phyloP scores from a whole-genome alignment of 2,888 invertebrate genomes.

The Cremastobaeus sp. region DNA sequence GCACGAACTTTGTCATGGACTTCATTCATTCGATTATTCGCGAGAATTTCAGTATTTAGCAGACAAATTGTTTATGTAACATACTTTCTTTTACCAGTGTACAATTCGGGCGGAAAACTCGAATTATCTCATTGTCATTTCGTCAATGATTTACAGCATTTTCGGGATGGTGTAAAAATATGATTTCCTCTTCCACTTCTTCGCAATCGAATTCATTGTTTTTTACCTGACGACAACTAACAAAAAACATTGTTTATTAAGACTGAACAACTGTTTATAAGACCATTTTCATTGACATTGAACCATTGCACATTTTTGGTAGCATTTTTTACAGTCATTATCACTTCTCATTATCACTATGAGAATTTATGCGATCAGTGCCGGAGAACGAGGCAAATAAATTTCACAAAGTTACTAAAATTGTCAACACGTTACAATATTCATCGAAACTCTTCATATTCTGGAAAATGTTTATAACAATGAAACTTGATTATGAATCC shows the following conservation, averaged over 20 bases:
- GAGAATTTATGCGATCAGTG: conserved; percentile 36
- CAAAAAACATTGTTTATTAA: conserved; percentile 50
- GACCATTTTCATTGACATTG: conserved; percentile 23
- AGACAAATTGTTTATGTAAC: conserved; percentile 25
- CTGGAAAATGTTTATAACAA: conserved; percentile 9
- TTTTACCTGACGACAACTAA: conserved; percentile 4
- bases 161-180: too few relatives aligned
- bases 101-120: too few relatives aligned
- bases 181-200: too few relatives aligned
- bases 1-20: conserved; percentile 35
- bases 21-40: conserved; percentile 32
- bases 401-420: too few relatives aligned
- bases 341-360: conserved; percentile 8
- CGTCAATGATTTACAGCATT: too few relatives aligned
- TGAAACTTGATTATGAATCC: conserved; percentile 8
- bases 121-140: background rate
- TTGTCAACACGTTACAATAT: conserved; percentile 3
- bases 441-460: background rate
- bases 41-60: conserved; percentile 7
- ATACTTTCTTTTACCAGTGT: too few relatives aligned
- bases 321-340: background rate
- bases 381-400: conserved; percentile 38
- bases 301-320: background rate
- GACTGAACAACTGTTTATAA: conserved; percentile 50
- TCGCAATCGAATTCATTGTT: too few relatives aligned